Evolutionary conservation across 2,888 invertebrate genomes (phyloP).

Genomic region (Thysanoteuthis rhombus): DNA sequence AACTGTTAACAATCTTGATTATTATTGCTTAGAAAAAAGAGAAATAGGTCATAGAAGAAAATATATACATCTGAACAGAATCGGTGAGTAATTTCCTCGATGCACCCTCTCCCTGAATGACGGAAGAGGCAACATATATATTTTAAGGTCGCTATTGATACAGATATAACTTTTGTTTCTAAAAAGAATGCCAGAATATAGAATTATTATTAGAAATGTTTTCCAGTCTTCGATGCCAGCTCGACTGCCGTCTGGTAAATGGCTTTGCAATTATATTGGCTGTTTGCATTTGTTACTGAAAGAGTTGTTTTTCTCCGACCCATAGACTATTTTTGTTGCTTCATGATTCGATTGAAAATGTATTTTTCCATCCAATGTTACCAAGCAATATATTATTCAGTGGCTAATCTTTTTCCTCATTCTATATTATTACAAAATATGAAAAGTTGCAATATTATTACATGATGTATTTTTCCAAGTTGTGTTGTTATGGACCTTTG

Average conservation of each 20-base stretch:
- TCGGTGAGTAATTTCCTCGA: background rate
- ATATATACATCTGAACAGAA: background rate
- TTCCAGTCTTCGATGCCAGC: background rate
- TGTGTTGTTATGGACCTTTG: too few relatives aligned
- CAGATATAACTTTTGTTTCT: background rate
- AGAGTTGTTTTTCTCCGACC: background rate
- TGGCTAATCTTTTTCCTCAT: background rate
- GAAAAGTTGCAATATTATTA: too few relatives aligned
- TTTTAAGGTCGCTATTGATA: background rate
- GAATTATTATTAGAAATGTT: background rate
- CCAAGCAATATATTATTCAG: background rate
- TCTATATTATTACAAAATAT: background rate
- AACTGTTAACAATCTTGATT: too few relatives aligned
- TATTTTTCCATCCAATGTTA: background rate
- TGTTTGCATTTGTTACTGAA: background rate
- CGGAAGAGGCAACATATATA: background rate
- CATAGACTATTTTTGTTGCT: background rate
- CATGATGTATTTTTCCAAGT: too few relatives aligned
- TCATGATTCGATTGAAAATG: background rate
- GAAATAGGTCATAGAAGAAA: too few relatives aligned
- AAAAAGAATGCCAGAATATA: background rate
- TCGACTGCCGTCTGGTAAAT: background rate
- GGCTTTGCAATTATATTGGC: background rate
- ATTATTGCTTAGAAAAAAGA: too few relatives aligned
- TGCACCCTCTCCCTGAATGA: background rate